Percentiles rank a stretch among this genome's conserved stretches.
Conservation (phyloP, 2,888 invertebrate species). For the Harpalus rubripes region DNA sequence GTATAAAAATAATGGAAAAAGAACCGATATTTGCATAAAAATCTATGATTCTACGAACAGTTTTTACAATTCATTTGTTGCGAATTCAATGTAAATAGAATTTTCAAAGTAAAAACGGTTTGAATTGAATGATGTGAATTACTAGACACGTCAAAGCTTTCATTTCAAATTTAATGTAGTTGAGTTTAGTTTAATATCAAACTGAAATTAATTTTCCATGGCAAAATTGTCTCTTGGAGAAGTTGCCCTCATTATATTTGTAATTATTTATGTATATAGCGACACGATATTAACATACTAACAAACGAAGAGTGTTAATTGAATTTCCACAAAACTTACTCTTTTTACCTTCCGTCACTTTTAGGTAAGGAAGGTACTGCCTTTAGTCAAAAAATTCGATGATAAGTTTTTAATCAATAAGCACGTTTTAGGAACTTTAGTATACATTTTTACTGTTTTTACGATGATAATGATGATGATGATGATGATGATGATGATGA, state of each 20-base stretch:
- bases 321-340: no score
- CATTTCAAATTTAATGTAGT: not conserved
- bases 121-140: not conserved
- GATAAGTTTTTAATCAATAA: no score
- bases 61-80: slow-evolving; percentile 12
- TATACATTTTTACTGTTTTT: no score
- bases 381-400: no score
- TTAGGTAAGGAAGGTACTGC: no score
- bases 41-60: slow-evolving; percentile 3
- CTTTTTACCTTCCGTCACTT: no score
- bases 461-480: no score
- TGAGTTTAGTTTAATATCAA: not conserved
- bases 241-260: not conserved
- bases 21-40: slow-evolving; percentile 10
- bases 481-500: no score
- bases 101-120: slow-evolving; percentile 2
- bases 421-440: no score
- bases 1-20: not conserved
- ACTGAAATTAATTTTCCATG: not conserved
- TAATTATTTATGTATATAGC: not conserved
- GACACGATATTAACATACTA: no score
- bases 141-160: not conserved
- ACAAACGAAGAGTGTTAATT: no score
- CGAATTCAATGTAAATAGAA: not conserved
- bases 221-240: not conserved